Conservation (phyloP, 2,113 vertebrate genomes). For the Entelurus aequoreus region DNA sequence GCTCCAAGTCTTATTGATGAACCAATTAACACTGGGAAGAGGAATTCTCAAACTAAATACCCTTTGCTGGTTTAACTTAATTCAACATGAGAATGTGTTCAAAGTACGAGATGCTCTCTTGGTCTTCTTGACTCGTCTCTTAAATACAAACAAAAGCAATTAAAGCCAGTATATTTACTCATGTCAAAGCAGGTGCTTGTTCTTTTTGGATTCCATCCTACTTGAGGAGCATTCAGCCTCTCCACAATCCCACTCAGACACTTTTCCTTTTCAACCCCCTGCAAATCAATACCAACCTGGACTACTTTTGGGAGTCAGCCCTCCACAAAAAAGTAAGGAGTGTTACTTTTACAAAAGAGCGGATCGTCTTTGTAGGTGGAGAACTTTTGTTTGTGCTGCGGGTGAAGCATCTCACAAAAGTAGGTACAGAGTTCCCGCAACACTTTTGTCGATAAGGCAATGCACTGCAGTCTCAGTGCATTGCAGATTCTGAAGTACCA, state of each 20-base stretch:
- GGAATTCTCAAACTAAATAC: background rate
- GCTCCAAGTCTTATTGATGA: constrained; percentile 1
- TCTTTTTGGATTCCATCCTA: constrained; percentile 41
- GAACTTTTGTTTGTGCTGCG: no score
- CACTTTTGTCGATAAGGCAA: no score
- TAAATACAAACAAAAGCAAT: constrained; percentile 17
- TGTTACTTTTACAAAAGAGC: constrained; percentile 14
- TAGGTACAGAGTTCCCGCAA: no score
- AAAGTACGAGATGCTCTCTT: background rate
- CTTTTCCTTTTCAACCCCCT: constrained; percentile 48
- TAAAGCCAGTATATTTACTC: constrained; percentile 32
- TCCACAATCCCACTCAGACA: constrained; percentile 45
- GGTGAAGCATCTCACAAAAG: no score
- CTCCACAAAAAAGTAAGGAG: constrained; percentile 44
- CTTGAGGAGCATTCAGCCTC: constrained; percentile 38
- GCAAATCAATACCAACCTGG: constrained; percentile 63
- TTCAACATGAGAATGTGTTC: background rate
- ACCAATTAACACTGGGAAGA: constrained; percentile 3
- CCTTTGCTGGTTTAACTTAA: constrained; percentile 6
- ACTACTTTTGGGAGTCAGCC: constrained; percentile 54
- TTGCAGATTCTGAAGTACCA: no score
- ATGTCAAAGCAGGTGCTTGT: constrained; percentile 33
- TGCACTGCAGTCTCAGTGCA: no score
- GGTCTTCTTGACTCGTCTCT: constrained; percentile 5
- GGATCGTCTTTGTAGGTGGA: constrained; percentile 5